A percentile compares a stretch with the other conserved stretches of the same genome.
These are phyloP conservation scores for Megatriorchis doriae DNA, from an alignment of 2,113 vertebrate genomes.

Conservation along the genomic window DNA sequence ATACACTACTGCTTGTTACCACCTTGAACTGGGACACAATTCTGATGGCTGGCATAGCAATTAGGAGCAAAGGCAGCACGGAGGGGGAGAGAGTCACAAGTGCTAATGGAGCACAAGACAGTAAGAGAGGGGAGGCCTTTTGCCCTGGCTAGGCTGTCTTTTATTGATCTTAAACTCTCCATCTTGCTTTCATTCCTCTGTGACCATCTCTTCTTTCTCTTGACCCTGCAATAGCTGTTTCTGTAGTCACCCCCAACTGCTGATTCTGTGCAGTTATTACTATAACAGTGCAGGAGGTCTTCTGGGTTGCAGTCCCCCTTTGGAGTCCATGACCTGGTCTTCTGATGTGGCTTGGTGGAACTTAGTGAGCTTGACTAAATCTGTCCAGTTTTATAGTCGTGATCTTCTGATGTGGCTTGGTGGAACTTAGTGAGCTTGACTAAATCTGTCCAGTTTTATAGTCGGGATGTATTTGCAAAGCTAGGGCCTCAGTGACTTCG, in stretches of 20 bases:
- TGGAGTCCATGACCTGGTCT: fast-evolving
- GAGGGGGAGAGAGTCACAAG: not conserved
- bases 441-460: fast-evolving
- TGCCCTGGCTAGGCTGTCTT: not conserved
- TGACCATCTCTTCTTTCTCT: not conserved
- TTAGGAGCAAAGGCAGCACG: not conserved
- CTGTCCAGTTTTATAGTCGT: fast-evolving
- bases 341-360: not conserved
- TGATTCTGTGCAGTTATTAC: not conserved
- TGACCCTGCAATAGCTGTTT: not conserved
- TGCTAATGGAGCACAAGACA: not conserved
- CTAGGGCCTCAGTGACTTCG: not conserved
- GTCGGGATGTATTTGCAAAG: fast-evolving
- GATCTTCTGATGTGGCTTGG: not conserved
- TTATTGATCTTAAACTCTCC: not conserved
- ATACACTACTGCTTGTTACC: not conserved
- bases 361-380: not conserved
- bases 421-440: fast-evolving
- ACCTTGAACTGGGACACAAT: not conserved
- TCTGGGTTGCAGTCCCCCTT: not conserved
- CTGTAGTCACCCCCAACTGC: not conserved
- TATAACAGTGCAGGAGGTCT: not conserved
- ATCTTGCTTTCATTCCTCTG: not conserved
- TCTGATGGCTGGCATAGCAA: not conserved
- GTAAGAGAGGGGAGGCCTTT: not conserved